phyloP scores from a whole-genome alignment of 1,140 invertebrate genomes.

The Dendrolimus kikuchii region DNA sequence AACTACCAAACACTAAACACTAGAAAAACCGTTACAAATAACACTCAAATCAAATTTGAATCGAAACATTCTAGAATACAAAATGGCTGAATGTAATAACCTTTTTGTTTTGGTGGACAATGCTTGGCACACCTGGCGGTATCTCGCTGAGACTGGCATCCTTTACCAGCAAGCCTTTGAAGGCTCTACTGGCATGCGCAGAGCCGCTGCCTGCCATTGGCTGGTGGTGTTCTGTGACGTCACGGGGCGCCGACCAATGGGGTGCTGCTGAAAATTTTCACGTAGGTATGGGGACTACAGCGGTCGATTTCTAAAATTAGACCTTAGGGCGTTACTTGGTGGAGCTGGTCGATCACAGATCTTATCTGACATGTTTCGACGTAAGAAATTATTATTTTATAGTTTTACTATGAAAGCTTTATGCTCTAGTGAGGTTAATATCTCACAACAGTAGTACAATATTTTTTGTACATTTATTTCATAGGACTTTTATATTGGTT shows the following conservation, averaged over 20 bases:
- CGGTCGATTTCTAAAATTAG: constrained; percentile 66
- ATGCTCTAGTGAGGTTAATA: no score
- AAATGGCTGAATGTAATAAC: constrained; percentile 31
- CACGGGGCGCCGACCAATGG: constrained; percentile 39
- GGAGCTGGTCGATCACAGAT: constrained; percentile 35
- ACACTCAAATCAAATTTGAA: constrained; percentile 18
- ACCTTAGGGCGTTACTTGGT: constrained; percentile 23
- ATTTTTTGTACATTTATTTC: no score
- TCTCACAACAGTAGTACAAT: no score
- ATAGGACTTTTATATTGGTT: no score
- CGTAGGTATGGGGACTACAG: constrained; percentile 50
- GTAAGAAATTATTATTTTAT: not conserved
- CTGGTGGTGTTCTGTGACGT: constrained; percentile 35
- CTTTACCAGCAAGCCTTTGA: constrained; percentile 21
- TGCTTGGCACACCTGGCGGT: constrained; percentile 60
- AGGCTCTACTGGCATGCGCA: constrained; percentile 48
- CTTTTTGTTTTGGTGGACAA: constrained; percentile 40
- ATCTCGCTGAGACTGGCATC: constrained; percentile 55
- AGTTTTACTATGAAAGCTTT: no score
- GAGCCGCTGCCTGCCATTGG: constrained; percentile 33
- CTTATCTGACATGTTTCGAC: not conserved
- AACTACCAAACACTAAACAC: constrained; percentile 8
- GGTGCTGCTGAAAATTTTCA: constrained; percentile 55
- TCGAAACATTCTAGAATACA: constrained; percentile 24
- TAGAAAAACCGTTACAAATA: constrained; percentile 16